phyloP scores from a whole-genome alignment of 1,140 invertebrate genomes.

The Pinna nobilis region DNA sequence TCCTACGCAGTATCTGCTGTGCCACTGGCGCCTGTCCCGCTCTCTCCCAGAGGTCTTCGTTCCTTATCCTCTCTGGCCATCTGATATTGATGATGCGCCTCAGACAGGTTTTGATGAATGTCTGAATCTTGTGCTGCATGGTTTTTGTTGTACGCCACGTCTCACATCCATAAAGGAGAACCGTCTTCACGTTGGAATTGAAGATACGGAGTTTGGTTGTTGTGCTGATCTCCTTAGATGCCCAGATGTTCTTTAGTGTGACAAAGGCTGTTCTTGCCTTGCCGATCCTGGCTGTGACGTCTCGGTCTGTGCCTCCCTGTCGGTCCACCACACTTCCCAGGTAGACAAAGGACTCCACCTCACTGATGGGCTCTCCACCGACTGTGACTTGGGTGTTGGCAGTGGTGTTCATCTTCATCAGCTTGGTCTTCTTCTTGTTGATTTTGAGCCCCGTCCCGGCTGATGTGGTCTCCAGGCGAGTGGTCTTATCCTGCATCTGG shows the following conservation, averaged over 20 bases:
- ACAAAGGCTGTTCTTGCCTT: constrained; percentile 17
- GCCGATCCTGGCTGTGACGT: constrained; percentile 3
- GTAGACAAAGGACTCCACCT: constrained; percentile 12
- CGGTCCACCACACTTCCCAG: constrained; percentile 19
- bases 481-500: constrained; percentile 32
- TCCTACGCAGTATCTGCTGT: constrained; percentile 12
- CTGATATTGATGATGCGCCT: constrained; percentile 24
- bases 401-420: constrained; percentile 32
- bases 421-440: constrained; percentile 18
- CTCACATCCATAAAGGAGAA: constrained; percentile 17
- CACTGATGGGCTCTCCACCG: neutral
- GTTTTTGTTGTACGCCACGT: constrained; percentile 3
- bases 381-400: neutral
- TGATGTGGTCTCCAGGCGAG: neutral
- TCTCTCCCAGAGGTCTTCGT: constrained; percentile 29
- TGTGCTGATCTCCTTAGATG: neutral
- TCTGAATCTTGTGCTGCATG: neutral
- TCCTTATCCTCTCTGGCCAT: constrained; percentile 36
- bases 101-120: constrained; percentile 12
- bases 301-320: constrained; percentile 12
- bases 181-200: constrained; percentile 17
- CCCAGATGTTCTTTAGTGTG: constrained; percentile 13
- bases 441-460: constrained; percentile 14
- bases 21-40: constrained; percentile 15
- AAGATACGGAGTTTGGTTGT: constrained; percentile 12